phyloP scores from a whole-genome alignment of 2,888 invertebrate genomes.

The Acronicta psi region DNA sequence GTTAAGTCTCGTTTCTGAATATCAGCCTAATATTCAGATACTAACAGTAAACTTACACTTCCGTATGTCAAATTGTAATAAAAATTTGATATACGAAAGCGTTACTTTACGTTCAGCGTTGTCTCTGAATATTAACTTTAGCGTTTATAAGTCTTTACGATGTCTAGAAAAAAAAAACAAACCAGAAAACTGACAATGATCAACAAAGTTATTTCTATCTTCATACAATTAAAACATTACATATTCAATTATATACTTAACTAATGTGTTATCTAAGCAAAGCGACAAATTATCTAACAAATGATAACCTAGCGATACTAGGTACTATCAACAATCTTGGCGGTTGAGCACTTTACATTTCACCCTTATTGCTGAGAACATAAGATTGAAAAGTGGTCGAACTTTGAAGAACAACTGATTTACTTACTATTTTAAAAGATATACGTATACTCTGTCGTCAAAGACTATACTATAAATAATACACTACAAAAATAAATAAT shows the following conservation, averaged over 20 bases:
- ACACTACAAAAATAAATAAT: conserved; percentile 1
- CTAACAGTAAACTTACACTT: too few species aligned
- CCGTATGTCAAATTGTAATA: too few species aligned
- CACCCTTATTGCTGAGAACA: not conserved
- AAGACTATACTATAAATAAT: not conserved
- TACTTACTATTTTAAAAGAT: conserved; percentile 1
- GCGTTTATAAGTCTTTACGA: too few species aligned
- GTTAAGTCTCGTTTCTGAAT: too few species aligned
- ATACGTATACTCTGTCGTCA: not conserved
- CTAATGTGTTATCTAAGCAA: conserved; percentile 9
- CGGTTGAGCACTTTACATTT: not conserved
- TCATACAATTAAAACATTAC: conserved; percentile 16
- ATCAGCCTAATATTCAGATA: too few species aligned
- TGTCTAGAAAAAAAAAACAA: too few species aligned
- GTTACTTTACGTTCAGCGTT: too few species aligned
- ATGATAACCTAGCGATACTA: conserved; percentile 37
- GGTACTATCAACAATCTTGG: not conserved
- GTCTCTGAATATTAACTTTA: too few species aligned
- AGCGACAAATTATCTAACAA: conserved; percentile 22
- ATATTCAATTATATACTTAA: conserved; percentile 3
- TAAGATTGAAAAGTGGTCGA: not conserved
- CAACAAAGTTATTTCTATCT: conserved; percentile 15
- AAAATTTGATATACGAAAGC: too few species aligned
- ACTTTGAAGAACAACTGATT: conserved; percentile 2
- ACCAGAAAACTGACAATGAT: not conserved